A percentile compares a stretch with the other conserved stretches of the same genome.
Conservation (phyloP, 2,113 vertebrate genomes). For the Neolamprologus sp. region DNA sequence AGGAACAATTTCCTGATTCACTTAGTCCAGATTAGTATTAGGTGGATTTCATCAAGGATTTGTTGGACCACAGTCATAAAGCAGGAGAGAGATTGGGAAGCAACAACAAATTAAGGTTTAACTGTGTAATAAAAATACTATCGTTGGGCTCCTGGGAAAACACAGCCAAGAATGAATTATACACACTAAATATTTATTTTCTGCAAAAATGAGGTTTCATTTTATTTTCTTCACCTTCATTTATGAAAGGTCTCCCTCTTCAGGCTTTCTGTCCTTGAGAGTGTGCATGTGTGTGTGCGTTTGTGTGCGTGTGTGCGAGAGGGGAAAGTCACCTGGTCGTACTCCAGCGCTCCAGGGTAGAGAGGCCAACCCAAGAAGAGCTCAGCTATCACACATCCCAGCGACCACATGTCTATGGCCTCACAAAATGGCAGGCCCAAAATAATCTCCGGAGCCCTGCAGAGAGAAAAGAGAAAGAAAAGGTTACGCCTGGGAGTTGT, state of each 20-base stretch:
- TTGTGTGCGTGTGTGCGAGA: neutral
- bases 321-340: slow-evolving; percentile 85
- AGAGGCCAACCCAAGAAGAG: slow-evolving; percentile 96
- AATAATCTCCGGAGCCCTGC: slow-evolving; percentile 97
- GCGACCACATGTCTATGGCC: slow-evolving; percentile 99
- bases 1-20: slow-evolving; percentile 46
- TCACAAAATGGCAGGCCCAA: slow-evolving; percentile 96
- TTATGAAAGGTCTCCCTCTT: neutral
- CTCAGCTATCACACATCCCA: slow-evolving; percentile 96
- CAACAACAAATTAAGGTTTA: slow-evolving; percentile 17
- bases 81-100: neutral
- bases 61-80: neutral
- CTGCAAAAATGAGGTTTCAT: neutral
- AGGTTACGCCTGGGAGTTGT: neutral
- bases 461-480: slow-evolving; percentile 31
- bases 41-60: slow-evolving; percentile 17
- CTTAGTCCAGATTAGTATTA: slow-evolving; percentile 10
- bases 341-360: slow-evolving; percentile 96
- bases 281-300: neutral
- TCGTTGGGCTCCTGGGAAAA: neutral
- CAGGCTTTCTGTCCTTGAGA: neutral
- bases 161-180: neutral
- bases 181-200: neutral
- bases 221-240: neutral
- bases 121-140: neutral